Base-by-base conservation (phyloP, 2,888 invertebrate genomes). In the Drosophila prolongata region DNA sequence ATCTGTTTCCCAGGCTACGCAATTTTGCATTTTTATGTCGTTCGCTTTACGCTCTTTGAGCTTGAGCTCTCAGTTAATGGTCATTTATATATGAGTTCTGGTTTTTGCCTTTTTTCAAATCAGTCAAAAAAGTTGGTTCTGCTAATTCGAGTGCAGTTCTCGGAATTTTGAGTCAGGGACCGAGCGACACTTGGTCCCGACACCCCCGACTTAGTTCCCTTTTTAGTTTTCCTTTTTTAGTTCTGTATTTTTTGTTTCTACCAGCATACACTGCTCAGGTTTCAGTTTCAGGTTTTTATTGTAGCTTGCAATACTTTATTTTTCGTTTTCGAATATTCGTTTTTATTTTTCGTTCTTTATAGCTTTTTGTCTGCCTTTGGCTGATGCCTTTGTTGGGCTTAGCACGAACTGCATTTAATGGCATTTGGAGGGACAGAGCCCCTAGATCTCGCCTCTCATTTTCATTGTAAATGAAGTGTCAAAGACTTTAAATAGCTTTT, bases 391-490 rank as follows among this genome's bases (percentile, higher is more conserved):
- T 86, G 84, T 73, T 78, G 77, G 64, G 72, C 64, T 81, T 74
- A 80, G 76, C 87, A 81, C 76, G 85, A 82, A 87, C 70, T 77
- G 81, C 82, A 61, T 27, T 58, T 62, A 65, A 53, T 27, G 77
- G 60, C 42, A 13, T n/a, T 47, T 16, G 34, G 1, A 35, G 49
- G 49, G 49, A 49, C 49, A 49, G 16, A 49, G 49, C 16, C 34
- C 35, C 16, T 16, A 49, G 49, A 35, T 16, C 34, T 24, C 11
- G 24, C 8, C 80, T 84, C 87, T 80, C 47, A 81, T 85, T 89
- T 86, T 85, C 87, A 82, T 87, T 89, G 83, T 86, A 87, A 87
- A 88, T 87, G 88, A 87, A 89, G 87, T 89, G 87, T 87, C 87
- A 87, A 87, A 87, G 87, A 87, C 83, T 89, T 86, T 88, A 88